A percentile compares a stretch with the other conserved stretches of the same genome.
Evolutionary conservation across 2,113 vertebrate genomes (phyloP).

Genomic region (Felis chaus): DNA sequence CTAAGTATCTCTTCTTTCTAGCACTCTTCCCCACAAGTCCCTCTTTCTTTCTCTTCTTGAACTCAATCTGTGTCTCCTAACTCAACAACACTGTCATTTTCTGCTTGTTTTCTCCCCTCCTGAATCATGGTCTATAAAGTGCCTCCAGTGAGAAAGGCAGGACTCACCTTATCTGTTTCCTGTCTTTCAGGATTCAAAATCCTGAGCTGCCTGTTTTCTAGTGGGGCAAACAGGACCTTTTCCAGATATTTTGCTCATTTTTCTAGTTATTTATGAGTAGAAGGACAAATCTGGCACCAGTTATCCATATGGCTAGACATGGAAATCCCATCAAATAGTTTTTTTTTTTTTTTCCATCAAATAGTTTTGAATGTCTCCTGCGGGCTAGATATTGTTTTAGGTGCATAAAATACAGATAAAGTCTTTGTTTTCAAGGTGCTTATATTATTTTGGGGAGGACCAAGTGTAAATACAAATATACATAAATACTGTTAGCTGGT

Average conservation of each 20-base stretch:
- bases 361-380: not conserved
- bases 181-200: not conserved
- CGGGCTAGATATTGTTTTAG: not conserved
- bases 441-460: not conserved
- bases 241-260: not conserved
- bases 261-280: not conserved
- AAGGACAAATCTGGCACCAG: not conserved
- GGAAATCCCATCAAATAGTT: not conserved
- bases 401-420: not conserved
- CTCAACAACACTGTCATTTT: not conserved
- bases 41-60: not conserved
- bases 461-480: not conserved
- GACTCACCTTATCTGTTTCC: not conserved
- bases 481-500: not conserved
- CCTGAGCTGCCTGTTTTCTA: not conserved
- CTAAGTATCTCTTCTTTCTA: not conserved
- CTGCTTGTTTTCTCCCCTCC: not conserved
- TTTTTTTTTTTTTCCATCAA: not conserved
- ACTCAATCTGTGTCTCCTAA: not conserved
- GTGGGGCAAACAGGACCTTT: not conserved
- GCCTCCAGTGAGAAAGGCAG: not conserved
- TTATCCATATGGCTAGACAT: not conserved
- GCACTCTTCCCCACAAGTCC: not conserved
- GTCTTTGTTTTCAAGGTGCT: not conserved
- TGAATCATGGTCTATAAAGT: not conserved